These are phyloP conservation scores for Eurystomus gularis DNA, from an alignment of 2,113 vertebrate species.

Conservation along the genomic window DNA sequence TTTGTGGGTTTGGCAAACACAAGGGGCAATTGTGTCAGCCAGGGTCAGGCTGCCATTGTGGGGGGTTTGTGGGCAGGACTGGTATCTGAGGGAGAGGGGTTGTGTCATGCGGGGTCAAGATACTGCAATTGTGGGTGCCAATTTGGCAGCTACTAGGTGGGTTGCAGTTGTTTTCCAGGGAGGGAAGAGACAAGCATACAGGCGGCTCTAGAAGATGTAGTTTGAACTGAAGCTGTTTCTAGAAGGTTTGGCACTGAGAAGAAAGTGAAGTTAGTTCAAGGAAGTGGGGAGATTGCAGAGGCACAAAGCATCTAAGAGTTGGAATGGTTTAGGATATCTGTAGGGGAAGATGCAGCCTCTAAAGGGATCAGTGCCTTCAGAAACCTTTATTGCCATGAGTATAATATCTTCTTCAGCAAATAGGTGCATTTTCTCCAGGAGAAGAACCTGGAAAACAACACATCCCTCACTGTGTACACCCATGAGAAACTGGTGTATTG, in stretches of 20 bases:
- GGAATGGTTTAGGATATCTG: not conserved
- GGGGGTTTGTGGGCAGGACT: conserved; percentile 47
- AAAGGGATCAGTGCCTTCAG: not conserved
- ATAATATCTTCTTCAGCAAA: not conserved
- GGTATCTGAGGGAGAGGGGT: conserved; percentile 27
- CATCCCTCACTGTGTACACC: not conserved
- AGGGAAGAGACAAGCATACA: not conserved
- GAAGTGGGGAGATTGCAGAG: not conserved
- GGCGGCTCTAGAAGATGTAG: not conserved
- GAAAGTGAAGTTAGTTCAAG: not conserved
- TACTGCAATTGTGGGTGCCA: conserved; percentile 58
- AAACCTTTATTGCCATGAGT: accelerated
- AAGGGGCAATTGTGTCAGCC: conserved; percentile 61
- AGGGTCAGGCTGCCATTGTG: conserved; percentile 66
- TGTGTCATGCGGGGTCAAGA: conserved; percentile 59
- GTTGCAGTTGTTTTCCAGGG: conserved; percentile 30
- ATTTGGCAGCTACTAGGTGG: conserved; percentile 17
- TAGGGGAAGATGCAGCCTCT: not conserved
- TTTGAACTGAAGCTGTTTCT: conserved; percentile 6
- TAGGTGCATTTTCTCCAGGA: not conserved
- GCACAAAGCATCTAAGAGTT: not conserved
- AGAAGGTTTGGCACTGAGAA: not conserved
- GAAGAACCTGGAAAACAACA: not conserved
- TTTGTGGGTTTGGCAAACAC: conserved; percentile 71
- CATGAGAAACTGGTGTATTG: not conserved